These are phyloP conservation scores for Plodia interpunctella DNA, from an alignment of 1,140 invertebrate genomes.

Conservation along the genomic window DNA sequence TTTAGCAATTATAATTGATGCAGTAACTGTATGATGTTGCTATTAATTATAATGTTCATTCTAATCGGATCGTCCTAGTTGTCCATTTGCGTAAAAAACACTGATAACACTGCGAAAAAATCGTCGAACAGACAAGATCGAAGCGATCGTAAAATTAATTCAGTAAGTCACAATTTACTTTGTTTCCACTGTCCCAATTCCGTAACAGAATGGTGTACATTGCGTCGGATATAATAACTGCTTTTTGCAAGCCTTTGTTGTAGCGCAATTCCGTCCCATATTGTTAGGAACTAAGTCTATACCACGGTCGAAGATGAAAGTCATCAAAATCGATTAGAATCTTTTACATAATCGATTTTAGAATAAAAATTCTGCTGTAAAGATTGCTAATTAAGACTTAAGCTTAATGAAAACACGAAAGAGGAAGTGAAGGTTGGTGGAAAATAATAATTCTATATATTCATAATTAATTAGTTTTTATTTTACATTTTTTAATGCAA, in stretches of 20 bases:
- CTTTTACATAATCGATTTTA: not conserved
- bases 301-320: not conserved
- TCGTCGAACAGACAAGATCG: too few relatives aligned
- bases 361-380: too few relatives aligned
- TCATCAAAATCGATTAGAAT: not conserved
- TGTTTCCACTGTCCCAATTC: conserved; percentile 28
- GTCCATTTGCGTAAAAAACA: conserved; percentile 12
- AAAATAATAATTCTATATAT: too few relatives aligned
- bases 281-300: not conserved
- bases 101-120: conserved; percentile 14
- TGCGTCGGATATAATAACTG: conserved; percentile 33
- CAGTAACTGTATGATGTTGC: conserved; percentile 23
- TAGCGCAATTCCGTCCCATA: conserved; percentile 7
- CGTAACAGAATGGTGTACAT: conserved; percentile 28
- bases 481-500: too few relatives aligned
- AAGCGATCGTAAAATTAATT: not conserved
- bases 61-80: conserved; percentile 23
- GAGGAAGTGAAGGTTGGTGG: too few relatives aligned
- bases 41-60: conserved; percentile 18
- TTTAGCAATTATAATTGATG: too few relatives aligned
- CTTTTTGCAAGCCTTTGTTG: conserved; percentile 37
- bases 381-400: too few relatives aligned
- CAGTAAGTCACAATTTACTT: conserved; percentile 20
- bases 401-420: too few relatives aligned
- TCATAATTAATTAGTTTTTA: too few relatives aligned